These are phyloP conservation scores for Noturus placidus DNA, from an alignment of 2,113 vertebrate genomes.

Conservation along the genomic window DNA sequence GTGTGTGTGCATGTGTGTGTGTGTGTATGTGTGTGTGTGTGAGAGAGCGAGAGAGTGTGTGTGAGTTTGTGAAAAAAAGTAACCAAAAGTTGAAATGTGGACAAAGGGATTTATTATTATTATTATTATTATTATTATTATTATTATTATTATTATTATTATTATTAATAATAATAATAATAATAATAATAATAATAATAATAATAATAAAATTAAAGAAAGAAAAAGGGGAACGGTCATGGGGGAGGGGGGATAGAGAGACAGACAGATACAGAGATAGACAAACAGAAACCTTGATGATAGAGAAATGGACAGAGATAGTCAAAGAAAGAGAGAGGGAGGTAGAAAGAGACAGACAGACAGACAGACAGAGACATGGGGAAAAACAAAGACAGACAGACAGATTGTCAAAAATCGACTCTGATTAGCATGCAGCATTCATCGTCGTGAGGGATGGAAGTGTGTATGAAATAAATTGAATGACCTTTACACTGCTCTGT, in stretches of 20 bases:
- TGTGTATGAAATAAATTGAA: slow-evolving; percentile 46
- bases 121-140: no score
- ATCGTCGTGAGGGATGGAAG: slow-evolving; percentile 33
- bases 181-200: no score
- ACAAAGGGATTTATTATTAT: neutral
- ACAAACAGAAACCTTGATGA: neutral
- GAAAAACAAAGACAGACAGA: neutral
- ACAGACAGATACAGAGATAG: neutral
- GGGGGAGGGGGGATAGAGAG: no score
- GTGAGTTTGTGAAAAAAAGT: no score
- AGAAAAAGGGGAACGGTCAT: no score
- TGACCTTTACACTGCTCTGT: slow-evolving; percentile 54
- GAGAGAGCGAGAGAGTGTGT: neutral
- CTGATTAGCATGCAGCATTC: slow-evolving; percentile 39
- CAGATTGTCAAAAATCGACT: neutral
- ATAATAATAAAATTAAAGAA: no score
- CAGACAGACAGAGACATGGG: neutral
- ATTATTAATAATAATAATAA: no score
- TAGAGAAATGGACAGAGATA: neutral
- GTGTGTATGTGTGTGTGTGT: neutral
- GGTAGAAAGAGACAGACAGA: neutral
- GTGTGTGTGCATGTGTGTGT: neutral
- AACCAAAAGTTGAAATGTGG: neutral
- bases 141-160: no score
- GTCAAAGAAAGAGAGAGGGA: neutral